Conservation (phyloP, 2,888 invertebrate species). For the Leptopilina myrica region DNA sequence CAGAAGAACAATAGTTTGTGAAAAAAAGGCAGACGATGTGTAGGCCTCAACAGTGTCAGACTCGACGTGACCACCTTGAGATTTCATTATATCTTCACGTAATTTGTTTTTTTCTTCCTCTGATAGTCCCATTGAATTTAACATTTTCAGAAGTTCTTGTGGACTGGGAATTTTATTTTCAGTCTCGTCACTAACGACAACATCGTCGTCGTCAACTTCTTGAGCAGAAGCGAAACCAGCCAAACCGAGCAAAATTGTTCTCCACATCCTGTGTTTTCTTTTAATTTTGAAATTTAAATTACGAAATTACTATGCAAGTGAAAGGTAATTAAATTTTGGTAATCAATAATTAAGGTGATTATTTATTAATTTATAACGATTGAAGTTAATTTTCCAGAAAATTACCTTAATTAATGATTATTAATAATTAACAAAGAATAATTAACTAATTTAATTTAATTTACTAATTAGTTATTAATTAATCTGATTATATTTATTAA, state of each 20-base stretch:
- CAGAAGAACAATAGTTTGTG: constrained; percentile 71
- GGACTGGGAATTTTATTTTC: constrained; percentile 78
- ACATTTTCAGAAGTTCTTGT: constrained; percentile 79
- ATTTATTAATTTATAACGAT: too few relatives aligned
- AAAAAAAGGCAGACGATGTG: constrained; percentile 41
- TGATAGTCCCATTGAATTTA: constrained; percentile 79
- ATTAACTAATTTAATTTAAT: too few relatives aligned
- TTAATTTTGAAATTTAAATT: too few relatives aligned
- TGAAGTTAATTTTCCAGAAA: too few relatives aligned
- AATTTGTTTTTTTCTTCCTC: constrained; percentile 82
- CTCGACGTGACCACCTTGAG: neutral
- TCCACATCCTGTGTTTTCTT: constrained; percentile 25
- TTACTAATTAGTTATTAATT: too few relatives aligned
- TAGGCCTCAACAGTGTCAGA: neutral
- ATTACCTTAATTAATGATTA: too few relatives aligned
- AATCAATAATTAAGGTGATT: too few relatives aligned
- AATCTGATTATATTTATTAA: too few relatives aligned
- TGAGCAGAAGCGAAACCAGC: constrained; percentile 16
- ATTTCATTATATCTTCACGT: constrained; percentile 77
- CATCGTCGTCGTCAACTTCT: constrained; percentile 7
- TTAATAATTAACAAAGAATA: too few relatives aligned
- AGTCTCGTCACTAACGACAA: neutral
- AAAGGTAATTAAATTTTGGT: too few relatives aligned
- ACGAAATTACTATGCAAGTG: too few relatives aligned
- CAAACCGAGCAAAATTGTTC: constrained; percentile 19